Percentiles rank a stretch among this genome's conserved stretches.
phyloP scores from a whole-genome alignment of 2,888 invertebrate genomes.

The Frankliniella intonsa region DNA sequence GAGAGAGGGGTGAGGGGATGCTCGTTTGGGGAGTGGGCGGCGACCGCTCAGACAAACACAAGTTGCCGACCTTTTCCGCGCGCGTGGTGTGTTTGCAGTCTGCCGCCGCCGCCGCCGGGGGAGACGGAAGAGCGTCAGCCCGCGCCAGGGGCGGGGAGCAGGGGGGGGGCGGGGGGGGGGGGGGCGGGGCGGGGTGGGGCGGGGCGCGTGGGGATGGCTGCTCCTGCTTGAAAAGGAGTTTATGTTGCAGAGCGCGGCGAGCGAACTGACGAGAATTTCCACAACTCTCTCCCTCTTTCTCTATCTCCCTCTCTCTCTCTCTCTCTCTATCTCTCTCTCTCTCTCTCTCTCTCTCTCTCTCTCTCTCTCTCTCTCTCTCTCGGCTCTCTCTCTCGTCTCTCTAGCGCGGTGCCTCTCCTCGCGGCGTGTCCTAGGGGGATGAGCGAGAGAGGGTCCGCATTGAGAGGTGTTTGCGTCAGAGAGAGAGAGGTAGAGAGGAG shows the following conservation, averaged over 20 bases:
- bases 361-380: too few species aligned
- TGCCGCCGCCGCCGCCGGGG: not conserved
- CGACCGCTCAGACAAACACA: not conserved
- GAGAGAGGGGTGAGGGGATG: not conserved
- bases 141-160: not conserved
- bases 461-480: too few species aligned
- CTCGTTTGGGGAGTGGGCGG: not conserved
- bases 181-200: not conserved
- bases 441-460: too few species aligned
- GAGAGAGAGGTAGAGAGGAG: too few species aligned
- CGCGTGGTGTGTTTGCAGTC: not conserved
- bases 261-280: too few species aligned
- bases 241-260: not conserved
- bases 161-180: not conserved
- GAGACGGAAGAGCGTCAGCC: not conserved
- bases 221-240: not conserved
- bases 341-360: too few species aligned
- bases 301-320: too few species aligned
- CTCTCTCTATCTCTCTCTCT: too few species aligned
- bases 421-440: too few species aligned
- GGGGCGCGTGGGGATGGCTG: not conserved
- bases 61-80: constrained; percentile 23
- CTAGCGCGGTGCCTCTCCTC: too few species aligned
- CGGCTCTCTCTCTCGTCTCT: too few species aligned
- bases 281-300: too few species aligned